A percentile compares a stretch with the other conserved stretches of the same genome.
Evolutionary conservation across 1,140 invertebrate genomes (phyloP).

Genomic region (Aphis gossypii): DNA sequence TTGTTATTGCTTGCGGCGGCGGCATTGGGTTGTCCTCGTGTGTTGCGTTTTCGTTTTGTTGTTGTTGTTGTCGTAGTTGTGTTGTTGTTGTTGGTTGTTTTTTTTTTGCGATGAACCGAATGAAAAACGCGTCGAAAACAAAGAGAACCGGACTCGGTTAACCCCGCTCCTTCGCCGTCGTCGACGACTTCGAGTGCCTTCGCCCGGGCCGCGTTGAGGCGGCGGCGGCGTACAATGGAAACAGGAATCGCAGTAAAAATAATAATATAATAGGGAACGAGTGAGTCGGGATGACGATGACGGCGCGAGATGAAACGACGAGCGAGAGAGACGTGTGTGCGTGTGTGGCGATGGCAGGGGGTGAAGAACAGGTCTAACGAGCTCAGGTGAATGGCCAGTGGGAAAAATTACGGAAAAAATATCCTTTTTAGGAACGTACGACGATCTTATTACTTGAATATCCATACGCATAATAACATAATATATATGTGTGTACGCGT

Average conservation of each 20-base stretch:
- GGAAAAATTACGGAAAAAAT: slow-evolving; percentile 34
- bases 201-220: background rate
- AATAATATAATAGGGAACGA: background rate
- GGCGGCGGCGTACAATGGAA: slow-evolving; percentile 15
- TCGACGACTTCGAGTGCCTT: background rate
- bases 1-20: slow-evolving; percentile 8
- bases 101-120: slow-evolving; percentile 33
- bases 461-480: background rate
- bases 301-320: background rate
- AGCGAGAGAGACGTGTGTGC: background rate
- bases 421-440: slow-evolving; percentile 29
- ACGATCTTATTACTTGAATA: slow-evolving; percentile 49
- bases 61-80: background rate
- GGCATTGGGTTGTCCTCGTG: background rate
- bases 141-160: background rate
- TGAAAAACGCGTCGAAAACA: slow-evolving; percentile 34
- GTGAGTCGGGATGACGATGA: background rate
- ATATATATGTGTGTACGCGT: background rate
- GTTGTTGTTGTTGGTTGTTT: background rate
- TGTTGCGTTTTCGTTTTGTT: background rate
- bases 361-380: slow-evolving; percentile 54
- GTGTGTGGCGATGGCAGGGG: background rate
- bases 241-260: slow-evolving; percentile 43
- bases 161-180: background rate
- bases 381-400: slow-evolving; percentile 53